These are phyloP conservation scores for Leptocoma aspasia DNA, from an alignment of 2,113 vertebrate species.

Conservation along the genomic window DNA sequence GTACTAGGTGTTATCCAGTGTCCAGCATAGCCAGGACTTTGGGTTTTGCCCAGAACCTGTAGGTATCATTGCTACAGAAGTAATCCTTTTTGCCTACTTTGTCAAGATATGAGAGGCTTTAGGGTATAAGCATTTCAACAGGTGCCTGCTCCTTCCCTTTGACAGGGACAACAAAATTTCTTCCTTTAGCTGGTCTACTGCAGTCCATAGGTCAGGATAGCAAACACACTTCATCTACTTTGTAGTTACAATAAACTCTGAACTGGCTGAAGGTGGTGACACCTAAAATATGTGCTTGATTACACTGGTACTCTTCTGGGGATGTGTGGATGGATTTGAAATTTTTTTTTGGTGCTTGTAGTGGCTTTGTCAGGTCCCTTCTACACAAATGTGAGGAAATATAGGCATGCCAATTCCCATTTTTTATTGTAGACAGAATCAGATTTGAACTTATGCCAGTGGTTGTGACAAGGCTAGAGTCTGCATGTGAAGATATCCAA, in stretches of 20 bases:
- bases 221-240: neutral
- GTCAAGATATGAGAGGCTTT: neutral
- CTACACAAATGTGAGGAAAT: neutral
- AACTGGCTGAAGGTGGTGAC: too few species aligned
- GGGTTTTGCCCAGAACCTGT: neutral
- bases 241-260: neutral
- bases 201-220: neutral
- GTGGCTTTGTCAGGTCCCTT: neutral
- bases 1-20: neutral
- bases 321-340: neutral
- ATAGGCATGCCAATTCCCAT: neutral
- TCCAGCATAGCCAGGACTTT: neutral
- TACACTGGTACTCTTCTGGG: neutral
- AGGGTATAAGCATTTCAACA: neutral
- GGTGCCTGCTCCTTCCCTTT: neutral
- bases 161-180: neutral
- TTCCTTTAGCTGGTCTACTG: neutral
- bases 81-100: neutral
- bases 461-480: neutral
- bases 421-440: neutral
- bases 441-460: neutral
- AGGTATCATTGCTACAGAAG: neutral
- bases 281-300: neutral
- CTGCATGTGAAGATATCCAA: neutral
- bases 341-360: neutral